Conservation (phyloP, 2,888 invertebrate species). For the Drosophila sordidula region DNA sequence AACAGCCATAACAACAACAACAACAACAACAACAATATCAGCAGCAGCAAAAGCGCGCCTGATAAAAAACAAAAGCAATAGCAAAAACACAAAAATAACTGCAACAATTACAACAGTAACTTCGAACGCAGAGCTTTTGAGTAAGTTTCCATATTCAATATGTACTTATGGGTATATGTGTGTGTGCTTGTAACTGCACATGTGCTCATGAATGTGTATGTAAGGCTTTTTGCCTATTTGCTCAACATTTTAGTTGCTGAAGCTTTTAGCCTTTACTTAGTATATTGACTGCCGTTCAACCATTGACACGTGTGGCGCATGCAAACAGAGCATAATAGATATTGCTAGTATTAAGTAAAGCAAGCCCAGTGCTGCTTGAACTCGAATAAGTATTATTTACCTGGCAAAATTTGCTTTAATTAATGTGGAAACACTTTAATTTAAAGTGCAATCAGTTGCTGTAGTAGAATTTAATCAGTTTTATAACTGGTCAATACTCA, state of each 20-base stretch:
- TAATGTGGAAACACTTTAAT: neutral
- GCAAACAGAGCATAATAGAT: conserved; percentile 38
- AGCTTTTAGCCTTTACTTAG: conserved; percentile 46
- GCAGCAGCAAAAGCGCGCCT: conserved; percentile 25
- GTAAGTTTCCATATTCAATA: conserved; percentile 58
- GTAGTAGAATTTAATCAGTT: too few species aligned
- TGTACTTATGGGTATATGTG: conserved; percentile 13
- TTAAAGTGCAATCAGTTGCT: too few species aligned
- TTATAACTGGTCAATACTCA: too few species aligned
- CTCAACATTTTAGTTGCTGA: conserved; percentile 47
- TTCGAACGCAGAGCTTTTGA: conserved; percentile 41
- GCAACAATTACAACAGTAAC: conserved; percentile 23
- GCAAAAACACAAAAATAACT: conserved; percentile 33
- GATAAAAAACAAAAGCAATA: conserved; percentile 46
- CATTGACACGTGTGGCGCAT: conserved; percentile 58
- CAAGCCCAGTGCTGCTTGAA: conserved; percentile 2
- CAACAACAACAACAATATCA: conserved; percentile 12
- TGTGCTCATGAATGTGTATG: neutral
- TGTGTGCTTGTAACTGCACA: conserved; percentile 3
- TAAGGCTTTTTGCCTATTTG: conserved; percentile 47
- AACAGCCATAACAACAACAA: conserved; percentile 47
- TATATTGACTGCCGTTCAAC: conserved; percentile 43
- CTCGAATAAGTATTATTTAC: neutral
- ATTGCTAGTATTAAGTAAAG: conserved; percentile 2
- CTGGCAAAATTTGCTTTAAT: neutral